Base-by-base conservation (phyloP, 64 coral and sea anemone genomes). In the Pachyseris speciosa region DNA sequence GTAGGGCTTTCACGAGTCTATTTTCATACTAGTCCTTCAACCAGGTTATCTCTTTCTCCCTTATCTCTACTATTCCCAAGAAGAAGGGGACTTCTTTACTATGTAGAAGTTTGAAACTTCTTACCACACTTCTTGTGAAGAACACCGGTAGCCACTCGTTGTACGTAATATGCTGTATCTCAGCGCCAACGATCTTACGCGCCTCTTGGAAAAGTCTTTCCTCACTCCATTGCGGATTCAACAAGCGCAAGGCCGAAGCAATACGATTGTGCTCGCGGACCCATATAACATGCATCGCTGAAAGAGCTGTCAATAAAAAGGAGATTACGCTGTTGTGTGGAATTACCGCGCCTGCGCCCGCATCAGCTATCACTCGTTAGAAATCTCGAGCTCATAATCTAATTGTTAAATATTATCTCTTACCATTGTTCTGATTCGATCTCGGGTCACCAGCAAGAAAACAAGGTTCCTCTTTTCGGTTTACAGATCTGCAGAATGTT, bases 121-220 rank as follows among this genome's bases (percentile, higher is more conserved):
- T 59, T 65, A 94, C 92, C 38, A 86, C 43, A 22, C 7, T 5
- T 57, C 50, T 0, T 32, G 47, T 64, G 55, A 83, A 59, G 24
- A 94, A n/a, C 22, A 80, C 19, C 15, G 75, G 47, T 25, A 94
- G 72, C 32, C 87, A 88, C 50, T 94, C 92, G 10, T 88, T 94
- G 66, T 63, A 94, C 4, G 85, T 88, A 44, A 94, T 94, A 25
- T 94, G 92, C 28, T 94, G 92, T 16, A 94, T 22, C 51, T 72
- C n/a, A 3, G 92, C 92, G 24, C 60, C 53, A 15, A 94, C 43
- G 8, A 94, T 89, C 64, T 81, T 88, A 1, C 92, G 73, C 4
- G 85, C 51, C 45, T 28, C 66, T 36, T 83, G 72, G 76, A 64
- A 94, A 10, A 94, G 38, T 29, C 12, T 88, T 37, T 94, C 75